phyloP scores from a whole-genome alignment of 37 sponge, comb jelly and placozoan species.

The Spongilla lacustris region DNA sequence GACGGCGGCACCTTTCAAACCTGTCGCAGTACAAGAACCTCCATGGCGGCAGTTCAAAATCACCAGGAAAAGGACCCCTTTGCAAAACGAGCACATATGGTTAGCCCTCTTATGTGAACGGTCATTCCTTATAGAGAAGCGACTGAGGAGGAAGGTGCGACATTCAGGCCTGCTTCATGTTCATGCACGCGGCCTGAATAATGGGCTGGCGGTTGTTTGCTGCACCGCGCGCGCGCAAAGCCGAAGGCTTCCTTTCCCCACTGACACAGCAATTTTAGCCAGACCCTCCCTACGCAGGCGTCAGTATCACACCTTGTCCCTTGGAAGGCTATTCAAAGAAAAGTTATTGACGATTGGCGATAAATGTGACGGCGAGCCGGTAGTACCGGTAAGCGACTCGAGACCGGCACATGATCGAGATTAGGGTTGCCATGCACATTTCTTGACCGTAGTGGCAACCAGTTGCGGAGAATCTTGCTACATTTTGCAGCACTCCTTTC shows the following conservation, averaged over 20 bases:
- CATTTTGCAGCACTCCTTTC: not conserved
- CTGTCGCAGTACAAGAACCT: not conserved
- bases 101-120: not conserved
- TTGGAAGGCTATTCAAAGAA: not conserved
- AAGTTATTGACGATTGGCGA: not conserved
- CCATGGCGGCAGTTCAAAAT: not conserved
- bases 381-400: not conserved
- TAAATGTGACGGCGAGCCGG: not conserved
- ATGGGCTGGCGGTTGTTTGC: too few relatives aligned
- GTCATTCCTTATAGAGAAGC: too few relatives aligned
- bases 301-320: not conserved
- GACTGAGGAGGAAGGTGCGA: too few relatives aligned
- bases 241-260: too few relatives aligned
- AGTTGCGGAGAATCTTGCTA: not conserved
- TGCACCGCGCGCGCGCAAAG: too few relatives aligned
- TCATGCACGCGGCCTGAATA: too few relatives aligned
- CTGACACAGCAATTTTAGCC: too few relatives aligned
- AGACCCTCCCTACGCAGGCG: too few relatives aligned
- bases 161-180: too few relatives aligned
- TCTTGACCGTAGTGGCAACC: too few relatives aligned
- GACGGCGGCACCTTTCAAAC: not conserved
- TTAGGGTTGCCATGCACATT: too few relatives aligned
- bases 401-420: too few relatives aligned
- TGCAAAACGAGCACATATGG: not conserved
- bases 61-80: not conserved